Evolutionary conservation across 2,888 invertebrate genomes (phyloP), one percentile per base, ranked within the genome.

Genomic region (Fragum sueziense): DNA sequence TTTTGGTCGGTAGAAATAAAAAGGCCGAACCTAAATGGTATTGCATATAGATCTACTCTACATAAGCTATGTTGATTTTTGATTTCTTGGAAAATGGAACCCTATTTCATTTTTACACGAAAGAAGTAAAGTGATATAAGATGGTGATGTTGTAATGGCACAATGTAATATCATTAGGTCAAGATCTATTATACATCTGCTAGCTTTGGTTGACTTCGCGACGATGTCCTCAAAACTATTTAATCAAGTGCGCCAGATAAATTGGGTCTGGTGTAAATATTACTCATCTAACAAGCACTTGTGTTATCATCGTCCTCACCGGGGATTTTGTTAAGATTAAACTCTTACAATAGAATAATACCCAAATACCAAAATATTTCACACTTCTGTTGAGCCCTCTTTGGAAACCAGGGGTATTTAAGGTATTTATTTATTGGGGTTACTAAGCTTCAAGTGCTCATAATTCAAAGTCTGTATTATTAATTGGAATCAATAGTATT

Each of bases 231-330:
- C 17, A 47, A 47, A 47, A 47, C 47, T 47, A 47, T 47, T 47
- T 47, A 47, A 47, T 47, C 47, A 47, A 47, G 17, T 47, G 20
- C 20, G 47, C 47, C 47, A 57, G 57, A 57, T 57, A 57, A 57
- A 57, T 57, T 27, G 17, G 57, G 29, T 27, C 22, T 52, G 52
- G 69, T 51, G 51, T 70, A 57, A 34, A 70, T 52, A 74, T 69
- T 73, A 78, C 70, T 70, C 54, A 70, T 69, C 62, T 65, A n/a
- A 29, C 69, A 69, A 70, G 62, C 78, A 65, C 73, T 70, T 73
- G 61, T 59, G 68, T 74, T 79, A 79, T 57, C 74, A 68, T 31
- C 34, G 61, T 33, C 33, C 62, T 74, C 69, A 69, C 57, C 20
- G n/a, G 61, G 70, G 74, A 68, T 69, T 52, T 41, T 61, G 33